Percentiles rank a stretch among this genome's conserved stretches.
Conservation (phyloP, 2,888 invertebrate genomes). For the Ennomos fuscantarius region DNA sequence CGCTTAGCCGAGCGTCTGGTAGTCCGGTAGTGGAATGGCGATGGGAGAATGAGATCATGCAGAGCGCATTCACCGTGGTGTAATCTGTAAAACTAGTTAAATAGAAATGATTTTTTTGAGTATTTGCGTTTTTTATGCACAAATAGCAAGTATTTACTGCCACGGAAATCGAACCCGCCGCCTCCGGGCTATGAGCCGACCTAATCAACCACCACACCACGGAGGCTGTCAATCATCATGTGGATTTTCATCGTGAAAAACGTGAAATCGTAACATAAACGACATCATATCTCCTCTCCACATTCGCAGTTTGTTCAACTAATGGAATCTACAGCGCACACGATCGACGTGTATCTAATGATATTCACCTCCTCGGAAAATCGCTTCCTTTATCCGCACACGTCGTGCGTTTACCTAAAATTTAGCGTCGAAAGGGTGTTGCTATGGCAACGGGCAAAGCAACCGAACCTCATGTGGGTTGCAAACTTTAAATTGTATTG, state of each 20-base stretch:
- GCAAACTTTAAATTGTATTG: conserved; percentile 83
- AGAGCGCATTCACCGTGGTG: too few relatives aligned
- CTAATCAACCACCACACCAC: too few relatives aligned
- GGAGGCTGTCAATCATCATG: too few relatives aligned
- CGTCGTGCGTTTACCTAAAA: conserved; percentile 75
- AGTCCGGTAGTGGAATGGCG: too few relatives aligned
- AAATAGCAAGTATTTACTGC: too few relatives aligned
- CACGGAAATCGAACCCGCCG: too few relatives aligned
- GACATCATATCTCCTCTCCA: conserved; percentile 34
- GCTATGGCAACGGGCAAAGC: conserved; percentile 71
- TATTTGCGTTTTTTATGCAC: too few relatives aligned
- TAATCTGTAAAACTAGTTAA: too few relatives aligned
- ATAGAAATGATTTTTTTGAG: too few relatives aligned
- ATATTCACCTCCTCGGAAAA: conserved; percentile 82
- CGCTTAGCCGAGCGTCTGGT: too few relatives aligned
- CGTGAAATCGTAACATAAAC: conserved; percentile 12
- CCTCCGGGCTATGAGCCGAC: too few relatives aligned
- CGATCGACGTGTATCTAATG: conserved; percentile 69
- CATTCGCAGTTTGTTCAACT: conserved; percentile 48
- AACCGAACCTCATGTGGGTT: conserved; percentile 74
- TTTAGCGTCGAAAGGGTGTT: conserved; percentile 77
- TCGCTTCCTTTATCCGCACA: conserved; percentile 77
- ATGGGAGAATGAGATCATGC: too few relatives aligned
- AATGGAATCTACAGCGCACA: conserved; percentile 59
- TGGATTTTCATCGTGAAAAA: not conserved